Evolutionary conservation across 2,113 vertebrate genomes (phyloP).

Genomic region (Raphicerus campestris): DNA sequence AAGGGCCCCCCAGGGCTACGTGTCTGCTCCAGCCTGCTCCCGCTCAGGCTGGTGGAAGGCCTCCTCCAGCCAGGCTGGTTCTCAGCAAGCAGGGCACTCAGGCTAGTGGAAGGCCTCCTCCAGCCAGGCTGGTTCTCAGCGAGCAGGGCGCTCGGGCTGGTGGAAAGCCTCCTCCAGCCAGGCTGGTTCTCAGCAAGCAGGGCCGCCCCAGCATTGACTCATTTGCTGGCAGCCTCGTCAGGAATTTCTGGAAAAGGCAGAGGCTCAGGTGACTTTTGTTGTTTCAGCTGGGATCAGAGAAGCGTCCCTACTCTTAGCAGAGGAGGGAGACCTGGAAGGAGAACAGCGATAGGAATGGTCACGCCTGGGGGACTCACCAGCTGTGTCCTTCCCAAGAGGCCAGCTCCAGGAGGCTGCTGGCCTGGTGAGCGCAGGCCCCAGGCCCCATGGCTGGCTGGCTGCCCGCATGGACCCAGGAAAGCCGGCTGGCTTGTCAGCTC

Average conservation of each 20-base stretch:
- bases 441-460: background rate
- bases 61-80: too few species aligned
- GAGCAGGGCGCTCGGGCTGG: too few species aligned
- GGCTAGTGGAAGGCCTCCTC: too few species aligned
- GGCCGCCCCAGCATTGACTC: background rate
- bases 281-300: constrained; percentile 75
- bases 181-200: background rate
- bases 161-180: too few species aligned
- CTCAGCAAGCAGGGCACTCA: too few species aligned
- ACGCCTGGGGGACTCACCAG: background rate
- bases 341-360: rapidly evolving
- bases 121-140: too few species aligned
- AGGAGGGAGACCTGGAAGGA: constrained; percentile 54
- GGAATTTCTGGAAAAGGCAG: constrained; percentile 69
- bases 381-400: background rate
- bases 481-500: background rate
- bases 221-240: constrained; percentile 38
- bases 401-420: background rate
- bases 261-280: constrained; percentile 72
- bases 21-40: background rate
- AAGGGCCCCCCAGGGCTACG: background rate
- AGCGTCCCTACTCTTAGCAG: constrained; percentile 52
- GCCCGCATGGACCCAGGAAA: background rate
- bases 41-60: background rate
- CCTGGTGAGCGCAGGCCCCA: background rate